Evolutionary conservation across 1,140 invertebrate species (phyloP).

Genomic region (Heliconius himera): DNA sequence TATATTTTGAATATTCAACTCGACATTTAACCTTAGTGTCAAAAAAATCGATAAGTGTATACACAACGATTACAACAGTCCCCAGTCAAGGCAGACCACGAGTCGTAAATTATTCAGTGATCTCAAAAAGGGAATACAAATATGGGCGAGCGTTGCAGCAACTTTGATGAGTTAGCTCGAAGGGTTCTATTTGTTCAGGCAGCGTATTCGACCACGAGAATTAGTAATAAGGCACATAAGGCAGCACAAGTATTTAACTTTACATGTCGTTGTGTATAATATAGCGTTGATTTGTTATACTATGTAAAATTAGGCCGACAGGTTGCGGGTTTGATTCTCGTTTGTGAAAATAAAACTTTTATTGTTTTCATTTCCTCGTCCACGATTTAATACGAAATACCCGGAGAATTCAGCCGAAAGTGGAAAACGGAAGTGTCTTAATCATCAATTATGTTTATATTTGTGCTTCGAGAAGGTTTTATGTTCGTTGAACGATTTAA

Average conservation of each 20-base stretch:
- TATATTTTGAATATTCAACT: no score
- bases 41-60: neutral
- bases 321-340: no score
- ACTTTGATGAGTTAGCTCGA: slow-evolving; percentile 20
- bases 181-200: slow-evolving; percentile 23
- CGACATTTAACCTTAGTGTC: neutral
- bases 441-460: no score
- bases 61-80: neutral
- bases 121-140: slow-evolving; percentile 22
- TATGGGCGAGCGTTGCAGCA: slow-evolving; percentile 14
- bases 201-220: neutral
- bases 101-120: slow-evolving; percentile 19
- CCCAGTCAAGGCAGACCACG: neutral
- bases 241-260: neutral
- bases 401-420: no score
- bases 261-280: neutral
- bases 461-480: no score
- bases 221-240: neutral
- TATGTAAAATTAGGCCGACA: no score
- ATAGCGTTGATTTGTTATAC: neutral
- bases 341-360: no score
- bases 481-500: no score
- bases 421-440: no score
- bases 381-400: no score
- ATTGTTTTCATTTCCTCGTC: no score